Base-by-base conservation (phyloP, 1,140 invertebrate species). In the Octopus sinensis region DNA sequence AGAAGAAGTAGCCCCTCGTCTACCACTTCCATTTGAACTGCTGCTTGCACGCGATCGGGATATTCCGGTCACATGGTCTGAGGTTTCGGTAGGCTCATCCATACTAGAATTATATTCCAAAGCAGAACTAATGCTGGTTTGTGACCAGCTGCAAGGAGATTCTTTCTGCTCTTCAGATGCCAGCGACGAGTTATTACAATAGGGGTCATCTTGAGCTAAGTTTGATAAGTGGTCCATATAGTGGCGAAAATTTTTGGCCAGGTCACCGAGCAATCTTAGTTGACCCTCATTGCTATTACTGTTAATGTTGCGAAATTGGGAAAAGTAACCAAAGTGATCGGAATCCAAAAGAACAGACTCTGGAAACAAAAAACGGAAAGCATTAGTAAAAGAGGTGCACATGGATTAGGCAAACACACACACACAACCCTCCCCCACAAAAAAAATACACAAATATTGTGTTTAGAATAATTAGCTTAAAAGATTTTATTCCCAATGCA, bases 161-260 rank as follows among this genome's bases (percentile, higher is more conserved):
- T 73, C 13, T 17, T 73, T 73, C 17, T 73, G 68, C 68, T 73
- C 68, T 73, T 73, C 68, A n/a, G 68, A 7, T 6, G 68, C 17
- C 17, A 73, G 68, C 17, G 68, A 73, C 5, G 68, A 73, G 17
- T n/a, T 73, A 51, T 77, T 53, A 43, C 76, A 77, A 51, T 77
- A 73, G 76, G 76, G 23, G 52, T 77, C 76, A 77, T 77, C 76
- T 4, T 77, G 76, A 7, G 82, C 81, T 1, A 87, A 83, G 23
- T 85, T 80, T 6, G 87, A 87, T 54, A 88, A 80, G 79, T 88
- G 87, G 23, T 82, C 85, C 85, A 88, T 87, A 78, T 88, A 88
- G 51, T 82, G 83, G 4, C 87, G 80, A 78, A 88, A 88, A 54
- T 86, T 82, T 6, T 87, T 84, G 6, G 85, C 85, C 79, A 88